These are phyloP conservation scores for Magallana angulata DNA, from an alignment of 1,140 invertebrate genomes.

Conservation along the genomic window DNA sequence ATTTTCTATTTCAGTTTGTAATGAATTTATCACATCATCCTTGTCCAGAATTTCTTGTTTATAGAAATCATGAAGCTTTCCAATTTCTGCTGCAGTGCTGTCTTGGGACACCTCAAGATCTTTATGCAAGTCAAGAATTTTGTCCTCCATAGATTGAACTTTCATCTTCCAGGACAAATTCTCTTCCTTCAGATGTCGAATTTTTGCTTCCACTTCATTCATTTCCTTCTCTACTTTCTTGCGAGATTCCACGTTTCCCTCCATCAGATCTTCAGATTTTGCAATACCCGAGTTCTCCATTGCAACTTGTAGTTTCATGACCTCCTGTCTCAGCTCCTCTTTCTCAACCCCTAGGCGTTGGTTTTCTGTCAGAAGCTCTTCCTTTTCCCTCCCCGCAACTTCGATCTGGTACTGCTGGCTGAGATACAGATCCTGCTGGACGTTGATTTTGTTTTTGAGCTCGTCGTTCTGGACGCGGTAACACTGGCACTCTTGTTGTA, in stretches of 20 bases:
- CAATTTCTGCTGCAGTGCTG: not conserved
- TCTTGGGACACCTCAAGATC: constrained; percentile 19
- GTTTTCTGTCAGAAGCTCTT: not conserved
- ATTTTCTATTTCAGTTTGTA: not conserved
- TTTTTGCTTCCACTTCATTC: not conserved
- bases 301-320: not conserved
- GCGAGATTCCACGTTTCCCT: not conserved
- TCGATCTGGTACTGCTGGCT: constrained; percentile 60
- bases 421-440: constrained; percentile 64
- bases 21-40: constrained; percentile 15
- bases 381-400: constrained; percentile 15
- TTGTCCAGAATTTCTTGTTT: constrained; percentile 16
- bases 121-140: constrained; percentile 21
- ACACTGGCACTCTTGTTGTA: constrained; percentile 61
- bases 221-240: not conserved
- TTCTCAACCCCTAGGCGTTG: not conserved
- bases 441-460: constrained; percentile 66
- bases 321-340: not conserved
- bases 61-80: not conserved
- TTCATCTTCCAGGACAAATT: not conserved
- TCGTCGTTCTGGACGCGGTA: constrained; percentile 65
- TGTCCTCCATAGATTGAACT: constrained; percentile 9
- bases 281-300: not conserved
- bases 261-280: not conserved
- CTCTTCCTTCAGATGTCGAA: not conserved